phyloP scores from a whole-genome alignment of 2,797 vertebrate genomes.

The Phoebastria nigripes region DNA sequence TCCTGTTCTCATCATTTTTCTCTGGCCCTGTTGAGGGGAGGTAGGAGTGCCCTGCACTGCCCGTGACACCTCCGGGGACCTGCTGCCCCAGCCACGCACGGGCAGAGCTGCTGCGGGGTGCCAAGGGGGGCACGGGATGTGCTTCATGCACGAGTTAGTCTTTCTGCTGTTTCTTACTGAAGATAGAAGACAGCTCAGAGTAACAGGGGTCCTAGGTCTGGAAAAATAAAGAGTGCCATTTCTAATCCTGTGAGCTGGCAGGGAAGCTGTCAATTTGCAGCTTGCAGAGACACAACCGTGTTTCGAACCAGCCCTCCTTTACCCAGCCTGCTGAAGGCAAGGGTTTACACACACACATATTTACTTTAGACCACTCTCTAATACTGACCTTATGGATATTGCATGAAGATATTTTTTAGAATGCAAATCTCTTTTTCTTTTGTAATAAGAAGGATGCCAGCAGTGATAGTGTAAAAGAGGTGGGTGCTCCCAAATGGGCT shows the following conservation, averaged over 20 bases:
- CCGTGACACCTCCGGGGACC: not conserved
- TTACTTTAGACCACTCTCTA: not conserved
- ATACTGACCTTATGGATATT: not conserved
- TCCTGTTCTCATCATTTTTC: too few relatives aligned
- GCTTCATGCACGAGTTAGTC: too few relatives aligned
- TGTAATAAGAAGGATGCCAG: not conserved
- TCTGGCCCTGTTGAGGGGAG: not conserved
- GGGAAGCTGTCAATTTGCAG: not conserved
- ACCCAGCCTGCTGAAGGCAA: not conserved
- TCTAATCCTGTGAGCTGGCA: not conserved
- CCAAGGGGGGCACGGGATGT: not conserved
- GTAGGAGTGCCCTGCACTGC: not conserved
- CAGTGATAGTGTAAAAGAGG: not conserved
- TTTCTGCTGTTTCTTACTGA: not conserved
- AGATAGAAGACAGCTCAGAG: not conserved
- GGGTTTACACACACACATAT: not conserved
- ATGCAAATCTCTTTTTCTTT: not conserved
- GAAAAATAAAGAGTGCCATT: not conserved
- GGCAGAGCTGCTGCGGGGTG: not conserved
- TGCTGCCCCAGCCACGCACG: accelerated
- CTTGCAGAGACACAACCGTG: accelerated
- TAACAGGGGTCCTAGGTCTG: not conserved
- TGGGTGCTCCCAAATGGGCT: not conserved
- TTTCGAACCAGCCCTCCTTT: not conserved
- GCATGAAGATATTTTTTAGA: not conserved